These are phyloP conservation scores for Lepidurus apus DNA, from an alignment of 1,140 invertebrate genomes.

Conservation along the genomic window DNA sequence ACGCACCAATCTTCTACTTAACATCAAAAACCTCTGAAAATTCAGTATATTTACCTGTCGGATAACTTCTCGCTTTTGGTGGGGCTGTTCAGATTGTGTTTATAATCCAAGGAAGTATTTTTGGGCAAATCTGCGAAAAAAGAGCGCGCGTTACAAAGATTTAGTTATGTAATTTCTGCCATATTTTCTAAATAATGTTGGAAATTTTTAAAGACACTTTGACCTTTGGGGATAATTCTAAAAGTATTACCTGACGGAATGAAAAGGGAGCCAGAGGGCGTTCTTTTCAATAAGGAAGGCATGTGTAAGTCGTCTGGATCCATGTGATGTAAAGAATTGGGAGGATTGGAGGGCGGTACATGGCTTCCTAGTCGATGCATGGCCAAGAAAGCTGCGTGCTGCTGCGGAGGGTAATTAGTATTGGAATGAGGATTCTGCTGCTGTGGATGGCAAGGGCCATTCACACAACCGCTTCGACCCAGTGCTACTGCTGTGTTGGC, in stretches of 20 bases:
- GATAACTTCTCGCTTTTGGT: slow-evolving; percentile 64
- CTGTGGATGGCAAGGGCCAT: slow-evolving; percentile 9
- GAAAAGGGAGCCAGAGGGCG: slow-evolving; percentile 26
- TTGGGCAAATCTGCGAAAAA: slow-evolving; percentile 70
- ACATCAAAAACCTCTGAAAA: too few relatives aligned
- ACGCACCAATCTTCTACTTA: too few relatives aligned
- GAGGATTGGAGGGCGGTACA: slow-evolving; percentile 22
- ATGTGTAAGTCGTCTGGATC: slow-evolving; percentile 23
- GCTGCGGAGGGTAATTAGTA: slow-evolving; percentile 11
- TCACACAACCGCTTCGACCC: background rate
- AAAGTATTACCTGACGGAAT: slow-evolving; percentile 16
- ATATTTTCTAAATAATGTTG: background rate
- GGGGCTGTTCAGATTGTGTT: slow-evolving; percentile 74
- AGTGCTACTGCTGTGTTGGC: background rate
- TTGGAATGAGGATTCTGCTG: slow-evolving; percentile 25
- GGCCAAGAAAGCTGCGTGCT: background rate
- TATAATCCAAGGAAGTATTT: slow-evolving; percentile 79
- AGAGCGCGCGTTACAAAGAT: background rate
- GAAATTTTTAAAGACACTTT: background rate
- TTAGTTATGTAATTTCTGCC: too few relatives aligned
- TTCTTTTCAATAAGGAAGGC: slow-evolving; percentile 25
- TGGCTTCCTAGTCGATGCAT: slow-evolving; percentile 23
- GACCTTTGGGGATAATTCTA: background rate
- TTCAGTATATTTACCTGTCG: slow-evolving; percentile 53
- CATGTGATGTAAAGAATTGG: slow-evolving; percentile 24